Percentiles rank a stretch among this genome's conserved stretches.
Conservation (phyloP, 2,797 vertebrate species). For the Propithecus perrieri region DNA sequence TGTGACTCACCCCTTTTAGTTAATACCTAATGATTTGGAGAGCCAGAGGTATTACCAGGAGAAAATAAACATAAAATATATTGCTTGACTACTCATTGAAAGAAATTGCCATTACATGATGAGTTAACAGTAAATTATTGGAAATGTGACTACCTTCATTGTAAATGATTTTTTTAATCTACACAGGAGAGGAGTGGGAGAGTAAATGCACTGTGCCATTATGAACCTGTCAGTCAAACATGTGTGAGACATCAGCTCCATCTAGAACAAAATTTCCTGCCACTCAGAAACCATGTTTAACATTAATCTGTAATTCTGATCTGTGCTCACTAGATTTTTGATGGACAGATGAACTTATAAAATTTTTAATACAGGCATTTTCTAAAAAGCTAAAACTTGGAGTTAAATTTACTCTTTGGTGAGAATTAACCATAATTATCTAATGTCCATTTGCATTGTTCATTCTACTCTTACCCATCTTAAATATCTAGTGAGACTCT, state of each 20-base stretch:
- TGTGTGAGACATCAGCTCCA: conserved; percentile 56
- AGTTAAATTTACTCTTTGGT: conserved; percentile 44
- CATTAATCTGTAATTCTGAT: conserved; percentile 70
- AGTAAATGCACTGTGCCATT: conserved; percentile 47
- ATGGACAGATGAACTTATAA: conserved; percentile 63
- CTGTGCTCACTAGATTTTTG: conserved; percentile 59
- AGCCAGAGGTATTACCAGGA: not conserved
- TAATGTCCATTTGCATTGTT: conserved; percentile 51
- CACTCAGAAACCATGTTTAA: conserved; percentile 39
- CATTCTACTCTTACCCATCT: not conserved
- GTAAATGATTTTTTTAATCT: conserved; percentile 55
- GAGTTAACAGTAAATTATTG: conserved; percentile 45
- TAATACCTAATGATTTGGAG: not conserved
- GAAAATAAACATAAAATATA: conserved; percentile 35
- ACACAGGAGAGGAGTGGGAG: conserved; percentile 57
- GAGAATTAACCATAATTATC: conserved; percentile 46
- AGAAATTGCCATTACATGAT: conserved; percentile 20
- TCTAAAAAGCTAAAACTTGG: conserved; percentile 51
- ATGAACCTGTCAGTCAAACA: conserved; percentile 62
- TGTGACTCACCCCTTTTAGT: not conserved
- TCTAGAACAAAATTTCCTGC: conserved; percentile 57
- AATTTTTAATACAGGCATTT: conserved; percentile 73
- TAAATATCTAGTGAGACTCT: not conserved
- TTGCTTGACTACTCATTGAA: not conserved
- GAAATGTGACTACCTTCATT: conserved; percentile 60